Percentiles rank a stretch among this genome's conserved stretches.
These are phyloP conservation scores for Cricetomys ansorgei DNA, from an alignment of 2,113 vertebrate species.

Conservation along the genomic window DNA sequence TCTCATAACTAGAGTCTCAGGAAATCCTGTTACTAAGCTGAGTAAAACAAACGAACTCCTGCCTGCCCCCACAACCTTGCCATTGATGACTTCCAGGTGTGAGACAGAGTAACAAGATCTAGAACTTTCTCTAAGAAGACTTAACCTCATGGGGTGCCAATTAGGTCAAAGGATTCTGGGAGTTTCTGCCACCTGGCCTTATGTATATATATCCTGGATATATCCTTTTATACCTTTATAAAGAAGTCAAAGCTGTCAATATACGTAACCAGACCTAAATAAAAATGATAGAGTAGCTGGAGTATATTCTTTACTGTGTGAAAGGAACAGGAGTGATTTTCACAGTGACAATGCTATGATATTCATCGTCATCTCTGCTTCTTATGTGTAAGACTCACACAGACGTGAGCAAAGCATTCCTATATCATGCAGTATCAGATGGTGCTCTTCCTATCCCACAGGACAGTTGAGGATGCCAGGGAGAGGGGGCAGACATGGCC, in stretches of 20 bases:
- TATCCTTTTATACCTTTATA: neutral
- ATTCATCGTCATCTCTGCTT: neutral
- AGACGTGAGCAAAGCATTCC: neutral
- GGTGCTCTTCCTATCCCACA: fast-evolving
- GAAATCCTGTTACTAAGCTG: neutral
- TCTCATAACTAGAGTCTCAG: neutral
- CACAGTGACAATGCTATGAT: fast-evolving
- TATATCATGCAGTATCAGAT: fast-evolving
- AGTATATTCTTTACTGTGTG: neutral
- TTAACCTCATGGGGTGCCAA: neutral
- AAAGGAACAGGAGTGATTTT: neutral
- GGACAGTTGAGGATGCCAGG: neutral
- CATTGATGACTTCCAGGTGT: neutral
- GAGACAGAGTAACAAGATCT: neutral
- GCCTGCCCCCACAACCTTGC: fast-evolving
- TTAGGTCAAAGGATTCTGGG: neutral
- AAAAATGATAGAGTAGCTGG: neutral
- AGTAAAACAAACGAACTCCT: neutral
- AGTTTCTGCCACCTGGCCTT: too few species aligned
- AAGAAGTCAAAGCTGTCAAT: neutral
- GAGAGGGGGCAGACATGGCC: fast-evolving
- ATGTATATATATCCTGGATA: fast-evolving
- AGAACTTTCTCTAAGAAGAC: neutral
- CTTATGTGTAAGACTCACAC: neutral
- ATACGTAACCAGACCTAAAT: neutral